Base-by-base conservation (phyloP, 1,140 invertebrate species). In the Hormaphis cornu region DNA sequence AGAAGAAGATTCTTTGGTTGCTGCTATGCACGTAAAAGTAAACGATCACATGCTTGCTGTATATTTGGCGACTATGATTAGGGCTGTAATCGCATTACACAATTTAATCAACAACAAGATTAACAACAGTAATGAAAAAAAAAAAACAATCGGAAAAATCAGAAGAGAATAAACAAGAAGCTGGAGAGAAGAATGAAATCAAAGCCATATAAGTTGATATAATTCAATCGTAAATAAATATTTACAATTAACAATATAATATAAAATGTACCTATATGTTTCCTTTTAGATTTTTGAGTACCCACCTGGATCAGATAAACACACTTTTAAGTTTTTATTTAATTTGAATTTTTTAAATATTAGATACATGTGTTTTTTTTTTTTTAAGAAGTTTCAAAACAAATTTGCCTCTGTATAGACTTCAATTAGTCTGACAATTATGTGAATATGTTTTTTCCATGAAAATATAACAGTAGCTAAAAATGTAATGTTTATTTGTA, bases 11-110 rank as follows among this genome's bases (percentile, higher is more conserved):
- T 87, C 89, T 54, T 98, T 99, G 78, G 90, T 96, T 22, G 93
- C 95, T 76, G 92, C 95, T 2, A 83, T 98, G 70, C 97, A 97
- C 75, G 88, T 98, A n/a, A 98, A 98, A 83, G 99, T 97, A 16
- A 99, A 99, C 79, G 97, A 99, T 83, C 97, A 99, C 79, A 95
- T 98, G 86, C 82, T 99, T 54, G 96, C 98, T n/a, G 94, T 99
- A 16, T 99, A 99, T 79, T 80, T 99, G 61, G 95, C 97, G 3
- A 94, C 97, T 1, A 84, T 99, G 71, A 93, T 98, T 12, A 86
- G 97, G 70, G 97, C 95, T 0, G 94, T 99, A 71, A 92, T 99
- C 74, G 95, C 97, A 6, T 81, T 99, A 58, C 96, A 99, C 79
- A 99, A 99, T 83, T 85, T 99, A 40, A 99, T 99, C 74, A 98